These are phyloP conservation scores for Campoletis sonorensis DNA, from an alignment of 1,140 invertebrate genomes.

Conservation along the genomic window DNA sequence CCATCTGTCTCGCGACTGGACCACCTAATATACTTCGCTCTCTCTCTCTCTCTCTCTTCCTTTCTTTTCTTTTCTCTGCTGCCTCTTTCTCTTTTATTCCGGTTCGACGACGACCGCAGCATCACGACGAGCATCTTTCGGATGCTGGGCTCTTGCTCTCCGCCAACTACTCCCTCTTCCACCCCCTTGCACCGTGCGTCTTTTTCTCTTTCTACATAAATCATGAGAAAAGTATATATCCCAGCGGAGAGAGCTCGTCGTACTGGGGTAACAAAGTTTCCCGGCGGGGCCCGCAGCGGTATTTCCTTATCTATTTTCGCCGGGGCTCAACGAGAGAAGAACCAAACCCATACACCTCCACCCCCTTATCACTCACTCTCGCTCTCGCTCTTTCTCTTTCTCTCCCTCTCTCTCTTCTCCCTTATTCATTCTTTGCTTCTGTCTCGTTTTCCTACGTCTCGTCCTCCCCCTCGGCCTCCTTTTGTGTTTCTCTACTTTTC, in stretches of 20 bases:
- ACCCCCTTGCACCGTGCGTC: not conserved
- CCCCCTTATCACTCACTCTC: slow-evolving; percentile 26
- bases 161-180: not conserved
- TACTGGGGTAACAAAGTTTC: slow-evolving; percentile 42
- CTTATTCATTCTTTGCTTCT: slow-evolving; percentile 38
- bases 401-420: slow-evolving; percentile 15
- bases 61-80: no score
- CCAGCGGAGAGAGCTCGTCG: not conserved
- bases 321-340: slow-evolving; percentile 38
- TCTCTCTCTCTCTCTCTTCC: slow-evolving; percentile 1
- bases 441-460: slow-evolving; percentile 21
- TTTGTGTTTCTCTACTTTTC: slow-evolving; percentile 12
- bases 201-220: slow-evolving; percentile 43
- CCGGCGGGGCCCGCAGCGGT: slow-evolving; percentile 42
- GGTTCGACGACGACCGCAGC: not conserved
- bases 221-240: slow-evolving; percentile 45
- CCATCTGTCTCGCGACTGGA: not conserved
- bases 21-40: not conserved
- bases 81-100: slow-evolving; percentile 10
- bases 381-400: slow-evolving; percentile 19
- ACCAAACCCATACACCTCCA: slow-evolving; percentile 7
- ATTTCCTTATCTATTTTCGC: slow-evolving; percentile 46
- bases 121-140: not conserved
- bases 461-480: slow-evolving; percentile 6
- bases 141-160: slow-evolving; percentile 14